Evolutionary conservation across 2,113 vertebrate genomes (phyloP), one percentile per base, ranked within the genome.

Genomic region (Phainopepla nitens): DNA sequence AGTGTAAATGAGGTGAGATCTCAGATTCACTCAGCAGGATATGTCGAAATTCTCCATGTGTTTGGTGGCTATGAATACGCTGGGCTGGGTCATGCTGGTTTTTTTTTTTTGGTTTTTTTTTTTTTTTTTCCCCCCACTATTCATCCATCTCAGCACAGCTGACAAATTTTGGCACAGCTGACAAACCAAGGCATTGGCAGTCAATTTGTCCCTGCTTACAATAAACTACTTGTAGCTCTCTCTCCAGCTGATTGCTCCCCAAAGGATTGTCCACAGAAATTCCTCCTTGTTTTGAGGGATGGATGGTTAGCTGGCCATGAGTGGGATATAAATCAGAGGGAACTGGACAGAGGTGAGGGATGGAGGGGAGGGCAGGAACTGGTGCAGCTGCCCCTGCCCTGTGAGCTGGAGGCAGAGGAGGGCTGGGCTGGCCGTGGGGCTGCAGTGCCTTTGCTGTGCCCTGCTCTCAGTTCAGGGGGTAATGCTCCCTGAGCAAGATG

Each of bases 81-180:
- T 61, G 77, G 62, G 36, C 51, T 78, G 68, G 64, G 60, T 70
- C 71, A 25, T 17, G n/a, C 33, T 66, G 25, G 1, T 25, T 33
- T 15, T 42, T 42, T 27, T 35, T 28, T 28, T 25, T 2, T 21
- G 15, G 1, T n/a, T 51, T 19, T 4, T 27, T 35, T 28, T 28
- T 25, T 2, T 21, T 12, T 31, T 15, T 47, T 3, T 10, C 44
- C 20, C 35, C 21, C 9, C 35, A 21, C 35, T 82, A 2, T 86
- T 90, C 93, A 31, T 83, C 60, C 83, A 3, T 71, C 85, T 68
- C 80, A 54, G 82, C 58, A n/a, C 91, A 88, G 91, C 87, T 85
- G 94, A 58, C 79, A 65, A 36, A 86, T 62, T 56, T 53, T 93
- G 92, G 82, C 75, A 54, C 70, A 86, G 90, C 78, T 90, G 82